Evolutionary conservation across 2,888 invertebrate species (phyloP), one percentile per base, ranked within the genome.

Genomic region (Apoda limacodes): DNA sequence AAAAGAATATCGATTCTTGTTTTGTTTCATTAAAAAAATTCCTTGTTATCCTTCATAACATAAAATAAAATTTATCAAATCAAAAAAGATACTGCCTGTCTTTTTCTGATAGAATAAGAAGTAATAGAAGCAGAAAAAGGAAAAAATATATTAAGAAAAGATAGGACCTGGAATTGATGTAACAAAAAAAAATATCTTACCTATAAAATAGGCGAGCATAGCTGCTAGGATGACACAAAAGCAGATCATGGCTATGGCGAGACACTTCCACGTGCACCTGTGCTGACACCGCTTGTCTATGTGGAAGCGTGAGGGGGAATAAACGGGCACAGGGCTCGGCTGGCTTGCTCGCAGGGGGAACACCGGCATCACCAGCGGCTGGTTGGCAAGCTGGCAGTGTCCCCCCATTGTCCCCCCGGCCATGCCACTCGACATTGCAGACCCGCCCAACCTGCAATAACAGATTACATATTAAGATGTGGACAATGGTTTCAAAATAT

Each of bases 251-350:
- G 92, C 89, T 71, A 97, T 93, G 72, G 94, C 93, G 69, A 93
- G 89, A 76, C 95, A 96, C 82, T 95, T 94, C 97, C 97, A 97
- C 65, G 95, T 93, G 85, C 96, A 96, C 52, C 93, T 87, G 72
- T 93, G 93, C 71, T 92, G 92, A 82, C 93, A 94, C 52, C 93
- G 88, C 80, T 95, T 95, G 83, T 94, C 93, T 84, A 94, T 92
- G 85, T 93, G 93, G 84, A 94, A 94, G 74, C 94, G 88, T 65
- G 93, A 93, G 65, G 93, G 93, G 56, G 93, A 93, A 83, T 93
- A 93, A 11, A 76, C 78, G 4, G 80, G 80, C 51, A 76, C 80
- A 46, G 93, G 92, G 66, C 92, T 92, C 56, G 93, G 92, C 69
- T 92, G 92, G 52, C 89, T 89, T 61, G 90, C 88, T 40, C 92